Evolutionary conservation across 2,113 vertebrate species (phyloP).

Genomic region (Plotosus lineatus): DNA sequence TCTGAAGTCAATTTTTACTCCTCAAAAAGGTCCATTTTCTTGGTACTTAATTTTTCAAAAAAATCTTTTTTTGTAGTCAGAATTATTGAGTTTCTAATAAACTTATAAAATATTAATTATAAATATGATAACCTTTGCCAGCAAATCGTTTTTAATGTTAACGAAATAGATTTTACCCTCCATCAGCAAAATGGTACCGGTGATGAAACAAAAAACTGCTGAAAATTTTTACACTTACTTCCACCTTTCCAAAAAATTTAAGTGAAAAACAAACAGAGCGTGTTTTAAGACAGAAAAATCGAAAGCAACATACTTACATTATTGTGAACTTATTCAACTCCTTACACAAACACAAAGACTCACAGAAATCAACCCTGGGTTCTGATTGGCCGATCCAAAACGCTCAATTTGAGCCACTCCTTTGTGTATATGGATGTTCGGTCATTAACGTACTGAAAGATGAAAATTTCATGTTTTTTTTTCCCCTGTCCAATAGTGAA

Average conservation of each 20-base stretch:
- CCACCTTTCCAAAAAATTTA: background rate
- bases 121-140: too few species aligned
- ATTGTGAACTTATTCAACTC: background rate
- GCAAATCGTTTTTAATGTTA: too few species aligned
- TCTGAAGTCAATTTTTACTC: too few species aligned
- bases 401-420: background rate
- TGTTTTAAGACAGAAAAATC: background rate
- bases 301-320: background rate
- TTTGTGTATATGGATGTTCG: background rate
- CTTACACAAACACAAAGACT: too few species aligned
- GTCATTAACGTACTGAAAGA: background rate
- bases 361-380: too few species aligned
- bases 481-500: background rate
- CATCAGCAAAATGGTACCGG: background rate
- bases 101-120: too few species aligned
- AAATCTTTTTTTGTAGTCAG: too few species aligned
- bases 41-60: too few species aligned
- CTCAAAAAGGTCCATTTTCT: too few species aligned
- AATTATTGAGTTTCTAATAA: too few species aligned
- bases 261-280: background rate
- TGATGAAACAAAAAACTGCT: too few species aligned
- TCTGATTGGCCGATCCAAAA: background rate
- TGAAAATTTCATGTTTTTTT: background rate
- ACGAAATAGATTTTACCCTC: background rate
- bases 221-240: background rate